These are phyloP conservation scores for Coptodon bakossiorum DNA, from an alignment of 2,113 vertebrate species.

Conservation along the genomic window DNA sequence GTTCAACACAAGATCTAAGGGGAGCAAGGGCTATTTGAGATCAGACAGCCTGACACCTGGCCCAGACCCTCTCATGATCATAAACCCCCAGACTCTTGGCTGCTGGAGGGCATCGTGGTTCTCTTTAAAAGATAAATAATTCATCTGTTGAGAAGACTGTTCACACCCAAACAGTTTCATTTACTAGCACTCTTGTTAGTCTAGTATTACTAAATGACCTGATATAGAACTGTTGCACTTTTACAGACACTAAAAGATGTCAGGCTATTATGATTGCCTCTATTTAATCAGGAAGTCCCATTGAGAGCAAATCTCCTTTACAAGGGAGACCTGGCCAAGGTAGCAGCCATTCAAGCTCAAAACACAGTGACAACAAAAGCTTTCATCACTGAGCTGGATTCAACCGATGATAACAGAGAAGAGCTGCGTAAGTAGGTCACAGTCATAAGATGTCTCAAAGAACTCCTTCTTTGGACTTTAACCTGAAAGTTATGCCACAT, in stretches of 20 bases:
- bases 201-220: neutral
- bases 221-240: neutral
- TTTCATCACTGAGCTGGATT: neutral
- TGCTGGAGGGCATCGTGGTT: neutral
- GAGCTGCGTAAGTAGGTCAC: neutral
- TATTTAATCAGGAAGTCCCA: neutral
- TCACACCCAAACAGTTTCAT: neutral
- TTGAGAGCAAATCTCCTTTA: neutral
- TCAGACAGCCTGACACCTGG: neutral
- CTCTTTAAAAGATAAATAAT: neutral
- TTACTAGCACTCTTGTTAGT: neutral
- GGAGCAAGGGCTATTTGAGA: neutral
- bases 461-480: conserved; percentile 24
- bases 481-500: neutral
- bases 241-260: neutral
- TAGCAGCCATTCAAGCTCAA: neutral
- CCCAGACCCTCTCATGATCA: neutral
- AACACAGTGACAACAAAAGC: neutral
- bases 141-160: neutral
- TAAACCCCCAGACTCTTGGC: neutral
- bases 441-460: neutral
- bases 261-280: neutral
- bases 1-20: neutral
- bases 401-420: neutral
- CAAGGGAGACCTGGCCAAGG: neutral